Conservation (phyloP, 2,888 invertebrate species). For the Listrodromus nycthemerus region DNA sequence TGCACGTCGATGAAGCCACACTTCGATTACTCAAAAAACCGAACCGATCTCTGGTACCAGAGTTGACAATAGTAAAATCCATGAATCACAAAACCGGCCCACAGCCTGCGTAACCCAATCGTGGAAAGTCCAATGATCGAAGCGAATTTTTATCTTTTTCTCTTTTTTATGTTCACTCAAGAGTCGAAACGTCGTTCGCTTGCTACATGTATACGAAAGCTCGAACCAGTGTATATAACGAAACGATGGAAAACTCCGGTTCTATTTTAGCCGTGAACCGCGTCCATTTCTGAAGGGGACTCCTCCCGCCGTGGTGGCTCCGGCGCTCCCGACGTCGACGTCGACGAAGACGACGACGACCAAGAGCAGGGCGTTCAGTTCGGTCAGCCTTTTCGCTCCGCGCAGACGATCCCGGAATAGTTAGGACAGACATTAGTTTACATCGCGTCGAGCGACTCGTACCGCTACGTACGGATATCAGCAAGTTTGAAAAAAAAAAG, state of each 20-base stretch:
- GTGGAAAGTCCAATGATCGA: not conserved
- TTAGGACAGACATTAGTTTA: conserved; percentile 69
- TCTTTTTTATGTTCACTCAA: not conserved
- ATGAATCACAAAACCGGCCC: too few relatives aligned
- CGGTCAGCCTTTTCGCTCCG: conserved; percentile 80
- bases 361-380: conserved; percentile 72
- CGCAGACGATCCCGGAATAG: conserved; percentile 80
- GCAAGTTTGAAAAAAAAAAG: conserved; percentile 1
- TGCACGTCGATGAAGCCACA: too few relatives aligned
- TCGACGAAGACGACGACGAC: conserved; percentile 58
- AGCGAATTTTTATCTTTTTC: not conserved
- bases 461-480: conserved; percentile 36
- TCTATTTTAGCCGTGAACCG: conserved; percentile 81
- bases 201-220: conserved; percentile 20
- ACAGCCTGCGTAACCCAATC: not conserved
- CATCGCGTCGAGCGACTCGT: conserved; percentile 59
- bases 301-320: conserved; percentile 15
- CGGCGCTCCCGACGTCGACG: conserved; percentile 22
- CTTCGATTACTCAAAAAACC: too few relatives aligned
- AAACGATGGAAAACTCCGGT: conserved; percentile 76
- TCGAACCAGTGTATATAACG: conserved; percentile 26
- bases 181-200: not conserved
- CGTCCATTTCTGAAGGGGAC: conserved; percentile 71
- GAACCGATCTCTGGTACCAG: too few relatives aligned
- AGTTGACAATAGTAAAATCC: too few relatives aligned